A percentile compares a stretch with the other conserved stretches of the same genome.
phyloP scores from a whole-genome alignment of 2,888 invertebrate species.

The Apotomis betuletana region DNA sequence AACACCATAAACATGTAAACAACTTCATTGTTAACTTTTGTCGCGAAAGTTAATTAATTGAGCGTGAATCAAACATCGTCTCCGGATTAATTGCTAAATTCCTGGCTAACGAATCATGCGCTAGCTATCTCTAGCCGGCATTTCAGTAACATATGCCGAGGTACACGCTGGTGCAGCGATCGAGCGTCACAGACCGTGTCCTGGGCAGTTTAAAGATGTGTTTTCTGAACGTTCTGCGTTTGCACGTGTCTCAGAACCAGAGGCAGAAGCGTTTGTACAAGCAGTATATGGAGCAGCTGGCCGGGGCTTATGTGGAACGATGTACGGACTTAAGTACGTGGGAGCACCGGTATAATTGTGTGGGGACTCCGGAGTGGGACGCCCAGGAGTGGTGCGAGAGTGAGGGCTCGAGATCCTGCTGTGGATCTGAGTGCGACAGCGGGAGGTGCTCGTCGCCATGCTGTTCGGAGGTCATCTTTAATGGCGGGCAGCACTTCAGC shows the following conservation, averaged over 20 bases:
- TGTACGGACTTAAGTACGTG: constrained; percentile 69
- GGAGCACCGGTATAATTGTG: constrained; percentile 62
- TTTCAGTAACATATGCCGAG: constrained; percentile 68
- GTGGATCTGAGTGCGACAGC: constrained; percentile 72
- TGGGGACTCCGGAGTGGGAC: constrained; percentile 68
- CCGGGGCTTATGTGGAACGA: constrained; percentile 76
- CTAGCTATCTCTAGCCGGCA: constrained; percentile 60
- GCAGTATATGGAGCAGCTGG: constrained; percentile 78
- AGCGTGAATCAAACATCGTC: constrained; percentile 45
- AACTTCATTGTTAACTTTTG: constrained; percentile 74
- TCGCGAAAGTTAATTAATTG: constrained; percentile 71
- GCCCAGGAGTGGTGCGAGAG: constrained; percentile 68
- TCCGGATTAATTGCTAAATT: constrained; percentile 57
- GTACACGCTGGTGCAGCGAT: constrained; percentile 61
- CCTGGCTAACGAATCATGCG: constrained; percentile 58
- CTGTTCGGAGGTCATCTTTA: constrained; percentile 81
- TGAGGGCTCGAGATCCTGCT: constrained; percentile 65
- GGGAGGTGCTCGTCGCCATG: constrained; percentile 78
- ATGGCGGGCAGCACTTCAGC: constrained; percentile 77
- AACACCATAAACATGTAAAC: constrained; percentile 49
- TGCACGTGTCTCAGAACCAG: constrained; percentile 81
- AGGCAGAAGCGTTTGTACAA: constrained; percentile 79
- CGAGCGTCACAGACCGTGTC: constrained; percentile 55
- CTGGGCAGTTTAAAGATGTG: constrained; percentile 76
- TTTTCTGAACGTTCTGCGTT: constrained; percentile 81